Evolutionary conservation across 2,888 invertebrate species (phyloP).

Genomic region (Lasioglossum figueresi): DNA sequence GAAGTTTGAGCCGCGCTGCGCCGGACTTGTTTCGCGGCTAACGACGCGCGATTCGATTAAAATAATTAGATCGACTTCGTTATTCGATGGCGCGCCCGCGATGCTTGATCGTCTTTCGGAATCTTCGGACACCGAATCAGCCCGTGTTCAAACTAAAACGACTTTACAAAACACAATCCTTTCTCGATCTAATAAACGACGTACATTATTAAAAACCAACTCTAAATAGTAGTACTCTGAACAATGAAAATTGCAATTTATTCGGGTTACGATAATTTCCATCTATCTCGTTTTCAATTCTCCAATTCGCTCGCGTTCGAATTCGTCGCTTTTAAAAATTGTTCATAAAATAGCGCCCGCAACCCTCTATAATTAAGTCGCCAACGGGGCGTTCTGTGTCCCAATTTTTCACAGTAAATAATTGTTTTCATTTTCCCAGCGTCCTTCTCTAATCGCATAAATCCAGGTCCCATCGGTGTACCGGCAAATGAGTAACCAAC

Average conservation of each 20-base stretch:
- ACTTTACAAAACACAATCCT: background rate
- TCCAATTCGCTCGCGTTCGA: no score
- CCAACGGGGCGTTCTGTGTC: background rate
- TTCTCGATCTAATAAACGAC: background rate
- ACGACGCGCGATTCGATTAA: constrained; percentile 7
- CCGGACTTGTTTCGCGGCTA: constrained; percentile 15
- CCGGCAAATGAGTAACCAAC: background rate
- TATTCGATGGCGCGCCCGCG: background rate
- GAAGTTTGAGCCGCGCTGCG: constrained; percentile 3
- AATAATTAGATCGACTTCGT: constrained; percentile 1
- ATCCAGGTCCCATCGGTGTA: background rate
- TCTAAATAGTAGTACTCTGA: no score
- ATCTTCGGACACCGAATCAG: background rate
- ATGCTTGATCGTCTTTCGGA: background rate
- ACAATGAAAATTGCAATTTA: no score
- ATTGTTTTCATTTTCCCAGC: background rate
- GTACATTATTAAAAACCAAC: no score
- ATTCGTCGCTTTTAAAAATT: background rate
- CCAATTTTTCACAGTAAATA: background rate
- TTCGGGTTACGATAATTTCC: no score
- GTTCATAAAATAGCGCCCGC: background rate
- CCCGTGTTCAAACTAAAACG: background rate
- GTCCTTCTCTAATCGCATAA: background rate
- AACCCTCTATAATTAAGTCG: background rate
- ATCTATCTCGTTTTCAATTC: no score